A percentile compares a stretch with the other conserved stretches of the same genome.
Evolutionary conservation across 1,140 invertebrate genomes (phyloP).

Genomic region (Macrocentrus cingulum): DNA sequence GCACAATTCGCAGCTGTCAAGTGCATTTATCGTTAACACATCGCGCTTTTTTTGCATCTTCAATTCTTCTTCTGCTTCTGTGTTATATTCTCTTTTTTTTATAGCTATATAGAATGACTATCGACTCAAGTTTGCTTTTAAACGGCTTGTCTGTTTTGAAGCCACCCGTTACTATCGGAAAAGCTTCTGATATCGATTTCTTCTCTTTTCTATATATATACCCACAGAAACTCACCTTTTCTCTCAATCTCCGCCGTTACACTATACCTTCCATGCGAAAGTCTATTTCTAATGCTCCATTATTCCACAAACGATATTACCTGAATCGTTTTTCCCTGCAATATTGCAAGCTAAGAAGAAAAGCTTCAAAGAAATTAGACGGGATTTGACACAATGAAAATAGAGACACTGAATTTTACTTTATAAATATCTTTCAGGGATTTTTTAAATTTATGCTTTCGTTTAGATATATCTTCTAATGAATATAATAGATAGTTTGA

Average conservation of each 20-base stretch:
- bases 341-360: neutral
- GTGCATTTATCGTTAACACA: slow-evolving; percentile 22
- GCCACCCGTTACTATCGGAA: slow-evolving; percentile 6
- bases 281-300: neutral
- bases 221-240: neutral
- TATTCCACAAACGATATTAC: neutral
- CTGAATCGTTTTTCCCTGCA: neutral
- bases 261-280: neutral
- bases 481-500: neutral
- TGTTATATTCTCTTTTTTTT: slow-evolving; percentile 20
- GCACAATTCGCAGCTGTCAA: slow-evolving; percentile 1
- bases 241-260: neutral
- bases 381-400: too few relatives aligned
- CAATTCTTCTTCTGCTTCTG: slow-evolving; percentile 1
- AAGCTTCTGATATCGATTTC: slow-evolving; percentile 1
- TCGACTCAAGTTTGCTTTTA: slow-evolving; percentile 13
- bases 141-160: slow-evolving; percentile 16
- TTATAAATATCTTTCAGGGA: too few relatives aligned
- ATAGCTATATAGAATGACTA: neutral
- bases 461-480: too few relatives aligned
- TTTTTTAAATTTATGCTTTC: too few relatives aligned
- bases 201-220: neutral
- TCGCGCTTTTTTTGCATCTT: slow-evolving; percentile 8
- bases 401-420: too few relatives aligned
- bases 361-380: neutral